Evolutionary conservation across 53 echinoderm and acorn worm species (phyloP), one percentile per base, ranked within the genome.

Genomic region (Luidia sarsii): DNA sequence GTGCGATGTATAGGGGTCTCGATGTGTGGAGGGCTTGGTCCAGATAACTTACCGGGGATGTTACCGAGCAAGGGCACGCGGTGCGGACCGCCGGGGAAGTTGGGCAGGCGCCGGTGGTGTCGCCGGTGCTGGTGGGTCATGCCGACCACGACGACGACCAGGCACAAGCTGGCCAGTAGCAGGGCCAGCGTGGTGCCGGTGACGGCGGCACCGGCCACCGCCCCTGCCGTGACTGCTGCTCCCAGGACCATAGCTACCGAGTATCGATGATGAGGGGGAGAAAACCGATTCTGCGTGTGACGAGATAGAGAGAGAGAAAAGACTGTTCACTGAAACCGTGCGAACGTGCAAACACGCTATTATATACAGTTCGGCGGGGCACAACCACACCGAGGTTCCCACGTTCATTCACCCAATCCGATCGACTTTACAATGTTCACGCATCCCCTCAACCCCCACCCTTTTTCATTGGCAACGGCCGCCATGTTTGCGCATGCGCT

Each of bases 31-130:
- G n/a, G n/a, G n/a, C n/a, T n/a, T n/a, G n/a, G n/a, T n/a, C n/a
- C n/a, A n/a, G n/a, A n/a, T n/a, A n/a, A 72, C 75, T 75, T 23
- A 75, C 75, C 5, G 11, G 75, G 75, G 11, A 75, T 75, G 59
- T 75, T 75, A n/a, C 75, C 75, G 20, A 75, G 75, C 5, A 75
- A 32, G 8, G 75, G 75, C 1, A 75, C 59, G 29, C 75, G 32
- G 48, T 75, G 75, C 0, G 75, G 75, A 18, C 75, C 75, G 1
- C 75, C 59, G 18, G 75, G 75, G 13, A 75, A 75, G 48, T 75
- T 75, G 0, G 61, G 21, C 1, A 43, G 45, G 27, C 75, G 21
- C 11, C 75, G 27, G 59, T 75, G 75, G 20, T 75, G 75, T 2
- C 41, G 59, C 0, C 19, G 75, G 21, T 75, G 75, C 22, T 75